Percentiles rank a stretch among this genome's conserved stretches.
phyloP scores from a whole-genome alignment of 2,797 vertebrate species.

The Molossus molossus region DNA sequence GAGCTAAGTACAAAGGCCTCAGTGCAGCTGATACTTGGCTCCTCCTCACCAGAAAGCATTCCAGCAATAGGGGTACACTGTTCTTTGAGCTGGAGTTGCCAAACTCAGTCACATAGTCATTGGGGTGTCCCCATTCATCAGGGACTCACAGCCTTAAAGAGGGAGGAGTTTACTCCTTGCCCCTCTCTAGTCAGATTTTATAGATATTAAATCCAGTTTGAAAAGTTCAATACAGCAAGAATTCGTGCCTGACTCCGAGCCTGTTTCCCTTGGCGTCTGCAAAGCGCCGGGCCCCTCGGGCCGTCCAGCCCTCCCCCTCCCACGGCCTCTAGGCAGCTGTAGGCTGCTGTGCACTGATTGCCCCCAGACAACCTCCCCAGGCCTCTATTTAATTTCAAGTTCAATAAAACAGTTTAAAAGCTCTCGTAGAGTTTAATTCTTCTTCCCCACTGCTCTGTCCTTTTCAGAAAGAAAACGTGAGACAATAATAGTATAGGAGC shows the following conservation, averaged over 20 bases:
- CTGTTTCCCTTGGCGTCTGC: background rate
- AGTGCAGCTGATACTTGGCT: background rate
- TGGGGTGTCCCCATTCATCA: background rate
- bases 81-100: background rate
- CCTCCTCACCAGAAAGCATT: background rate
- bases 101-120: background rate
- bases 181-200: background rate
- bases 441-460: constrained; percentile 21
- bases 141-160: background rate
- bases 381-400: constrained; percentile 62
- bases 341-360: background rate
- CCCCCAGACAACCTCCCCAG: background rate
- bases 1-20: background rate
- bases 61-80: background rate
- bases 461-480: background rate
- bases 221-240: background rate
- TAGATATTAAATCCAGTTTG: background rate
- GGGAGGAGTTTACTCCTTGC: background rate
- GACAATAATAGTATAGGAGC: background rate
- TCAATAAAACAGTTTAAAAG: constrained; percentile 68
- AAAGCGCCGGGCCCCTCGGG: background rate
- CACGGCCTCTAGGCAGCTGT: background rate
- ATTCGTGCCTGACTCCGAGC: background rate
- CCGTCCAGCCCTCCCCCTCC: background rate
- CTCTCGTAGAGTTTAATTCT: constrained; percentile 62